Evolutionary conservation across 2,888 invertebrate species (phyloP).

Genomic region (Ariolimax columbianus): DNA sequence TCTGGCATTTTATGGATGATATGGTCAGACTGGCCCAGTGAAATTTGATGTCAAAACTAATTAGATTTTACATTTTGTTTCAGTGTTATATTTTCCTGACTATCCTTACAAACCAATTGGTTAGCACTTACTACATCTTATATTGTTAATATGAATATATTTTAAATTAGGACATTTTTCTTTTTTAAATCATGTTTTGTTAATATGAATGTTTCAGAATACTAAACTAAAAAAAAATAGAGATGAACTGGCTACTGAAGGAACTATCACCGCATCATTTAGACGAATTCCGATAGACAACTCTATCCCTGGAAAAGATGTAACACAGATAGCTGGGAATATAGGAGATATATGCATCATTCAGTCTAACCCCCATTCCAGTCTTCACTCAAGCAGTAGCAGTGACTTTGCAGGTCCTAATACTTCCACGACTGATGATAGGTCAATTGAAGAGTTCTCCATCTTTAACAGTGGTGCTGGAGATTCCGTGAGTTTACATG

Average conservation of each 20-base stretch:
- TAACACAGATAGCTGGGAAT: constrained; percentile 58
- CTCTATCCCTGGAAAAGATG: constrained; percentile 46
- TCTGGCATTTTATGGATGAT: no score
- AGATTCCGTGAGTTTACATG: constrained; percentile 20
- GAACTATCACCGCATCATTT: constrained; percentile 52
- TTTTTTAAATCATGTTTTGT: no score
- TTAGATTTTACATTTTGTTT: no score
- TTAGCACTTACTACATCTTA: no score
- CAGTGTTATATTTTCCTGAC: no score
- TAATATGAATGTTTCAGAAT: constrained; percentile 39
- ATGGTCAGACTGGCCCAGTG: no score
- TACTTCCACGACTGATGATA: background rate
- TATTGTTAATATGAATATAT: no score
- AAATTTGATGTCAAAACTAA: no score
- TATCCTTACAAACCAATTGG: no score
- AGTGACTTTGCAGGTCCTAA: background rate
- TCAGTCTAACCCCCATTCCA: background rate
- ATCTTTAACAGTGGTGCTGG: constrained; percentile 8
- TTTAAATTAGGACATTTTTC: no score
- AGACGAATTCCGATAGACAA: constrained; percentile 42
- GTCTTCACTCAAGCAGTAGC: constrained; percentile 13
- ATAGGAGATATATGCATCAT: constrained; percentile 21
- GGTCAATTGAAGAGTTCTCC: background rate
- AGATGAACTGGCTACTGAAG: constrained; percentile 52
- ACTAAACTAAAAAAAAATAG: constrained; percentile 45